These are phyloP conservation scores for Hiodon alosoides DNA, from an alignment of 2,113 vertebrate genomes.

Conservation along the genomic window DNA sequence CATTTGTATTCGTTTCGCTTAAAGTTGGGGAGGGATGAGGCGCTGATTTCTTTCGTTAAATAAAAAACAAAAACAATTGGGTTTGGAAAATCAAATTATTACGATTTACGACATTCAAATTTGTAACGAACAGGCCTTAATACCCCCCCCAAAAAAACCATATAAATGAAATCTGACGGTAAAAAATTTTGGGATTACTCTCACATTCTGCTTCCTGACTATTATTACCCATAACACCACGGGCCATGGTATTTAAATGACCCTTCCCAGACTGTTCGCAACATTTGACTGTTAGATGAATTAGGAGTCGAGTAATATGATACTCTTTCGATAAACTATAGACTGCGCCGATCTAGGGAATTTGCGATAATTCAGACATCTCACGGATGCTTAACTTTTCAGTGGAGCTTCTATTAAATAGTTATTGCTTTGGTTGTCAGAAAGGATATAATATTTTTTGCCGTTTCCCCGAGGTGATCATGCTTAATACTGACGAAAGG, in stretches of 20 bases:
- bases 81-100: neutral
- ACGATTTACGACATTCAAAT: neutral
- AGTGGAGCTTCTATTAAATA: slow-evolving; percentile 46
- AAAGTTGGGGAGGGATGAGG: neutral
- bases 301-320: neutral
- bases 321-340: neutral
- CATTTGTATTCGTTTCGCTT: neutral
- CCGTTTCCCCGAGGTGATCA: slow-evolving; percentile 43
- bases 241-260: slow-evolving; percentile 35
- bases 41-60: neutral
- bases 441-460: slow-evolving; percentile 36
- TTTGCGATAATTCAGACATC: neutral
- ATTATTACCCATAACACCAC: slow-evolving; percentile 44
- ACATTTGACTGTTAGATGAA: neutral
- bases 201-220: slow-evolving; percentile 16
- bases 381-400: slow-evolving; percentile 43
- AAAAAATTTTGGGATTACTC: neutral
- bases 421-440: slow-evolving; percentile 44
- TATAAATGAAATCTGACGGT: neutral
- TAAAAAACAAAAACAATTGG: neutral
- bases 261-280: neutral
- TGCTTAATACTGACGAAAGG: slow-evolving; percentile 66
- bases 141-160: neutral
- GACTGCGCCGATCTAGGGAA: neutral
- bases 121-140: neutral